Base-by-base conservation (phyloP, 92 coral and sea anemone genomes). In the Isaurus tuberculatus region DNA sequence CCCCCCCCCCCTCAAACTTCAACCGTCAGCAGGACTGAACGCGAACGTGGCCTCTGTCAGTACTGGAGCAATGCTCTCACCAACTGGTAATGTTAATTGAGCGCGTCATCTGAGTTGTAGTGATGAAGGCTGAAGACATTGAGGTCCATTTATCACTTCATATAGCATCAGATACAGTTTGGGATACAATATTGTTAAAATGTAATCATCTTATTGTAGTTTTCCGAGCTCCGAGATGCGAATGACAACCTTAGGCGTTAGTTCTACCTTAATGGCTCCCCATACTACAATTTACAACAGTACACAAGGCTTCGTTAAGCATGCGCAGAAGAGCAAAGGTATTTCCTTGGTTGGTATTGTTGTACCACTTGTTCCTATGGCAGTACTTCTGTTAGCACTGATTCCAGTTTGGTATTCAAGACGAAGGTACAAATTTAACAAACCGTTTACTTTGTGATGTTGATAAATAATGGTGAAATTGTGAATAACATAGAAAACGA, bases 291-390 rank as follows among this genome's bases (percentile, higher is more conserved):
- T 55, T 55, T 7, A 22, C 26, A 55, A 55, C 26, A 48, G 48
- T 22, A 77, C 49, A 77, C 28, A 77, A 15, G 70, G 82, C 20
- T 32, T 44, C 11, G 27, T 27, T 37, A 67, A 32, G 82, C 70
- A 60, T 77, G 82, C 51, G 70, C 82, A 75, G 68, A 32, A 77
- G 55, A 15, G 51, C 82, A 77, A 77, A 34, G 13, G 64, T 40
- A 3, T 30, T 23, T 22, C 23, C 11, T 16, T 57, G 28, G 23
- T 58, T 19, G 82, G 51, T 43, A n/a, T 58, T 5, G 20, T 77
- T 10, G 69, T 77, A 60, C 64, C 82, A 22, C 48, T 77, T 2
- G 70, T 37, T 77, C 27, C 68, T 60, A 61, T 77, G 53, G 49
- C 42, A 32, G 34, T 20, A 32, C 60, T 49, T 36, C 43, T 77